phyloP scores from a whole-genome alignment of 2,888 invertebrate genomes.

The Calameuta pallipes region DNA sequence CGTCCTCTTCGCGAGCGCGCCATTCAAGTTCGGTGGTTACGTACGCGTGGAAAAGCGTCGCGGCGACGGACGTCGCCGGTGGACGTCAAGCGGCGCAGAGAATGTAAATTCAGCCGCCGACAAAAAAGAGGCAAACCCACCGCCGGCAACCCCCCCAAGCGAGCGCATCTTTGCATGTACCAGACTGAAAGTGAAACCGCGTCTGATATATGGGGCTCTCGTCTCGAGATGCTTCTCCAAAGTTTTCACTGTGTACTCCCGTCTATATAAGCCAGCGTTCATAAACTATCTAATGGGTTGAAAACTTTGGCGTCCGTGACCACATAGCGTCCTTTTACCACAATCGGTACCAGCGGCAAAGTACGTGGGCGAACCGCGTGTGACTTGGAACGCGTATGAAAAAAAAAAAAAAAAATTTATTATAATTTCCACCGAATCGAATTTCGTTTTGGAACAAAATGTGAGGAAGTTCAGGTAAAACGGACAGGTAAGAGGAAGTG shows the following conservation, averaged over 20 bases:
- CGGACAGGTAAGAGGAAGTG: neutral
- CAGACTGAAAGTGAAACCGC: slow-evolving; percentile 10
- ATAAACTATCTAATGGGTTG: neutral
- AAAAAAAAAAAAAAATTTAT: neutral
- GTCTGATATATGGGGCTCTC: slow-evolving; percentile 1
- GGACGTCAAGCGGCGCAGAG: slow-evolving; percentile 22
- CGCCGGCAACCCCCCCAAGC: slow-evolving; percentile 9
- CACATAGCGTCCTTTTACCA: neutral
- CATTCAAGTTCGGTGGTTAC: neutral
- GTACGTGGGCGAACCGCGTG: neutral
- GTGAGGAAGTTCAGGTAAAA: neutral
- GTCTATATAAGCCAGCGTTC: neutral
- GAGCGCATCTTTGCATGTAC: slow-evolving; percentile 8
- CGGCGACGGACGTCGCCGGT: slow-evolving; percentile 11
- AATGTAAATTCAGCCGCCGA: slow-evolving; percentile 23
- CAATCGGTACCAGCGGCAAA: neutral
- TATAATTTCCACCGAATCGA: neutral
- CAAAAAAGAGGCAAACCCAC: slow-evolving; percentile 14
- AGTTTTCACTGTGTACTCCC: neutral
- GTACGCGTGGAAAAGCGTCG: slow-evolving; percentile 5
- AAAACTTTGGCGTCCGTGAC: neutral
- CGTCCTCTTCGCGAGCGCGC: neutral
- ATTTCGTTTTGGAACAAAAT: neutral
- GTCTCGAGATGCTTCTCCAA: neutral
- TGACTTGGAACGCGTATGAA: neutral